phyloP scores from a whole-genome alignment of 2,113 vertebrate species.

The Copsychus sechellarum region DNA sequence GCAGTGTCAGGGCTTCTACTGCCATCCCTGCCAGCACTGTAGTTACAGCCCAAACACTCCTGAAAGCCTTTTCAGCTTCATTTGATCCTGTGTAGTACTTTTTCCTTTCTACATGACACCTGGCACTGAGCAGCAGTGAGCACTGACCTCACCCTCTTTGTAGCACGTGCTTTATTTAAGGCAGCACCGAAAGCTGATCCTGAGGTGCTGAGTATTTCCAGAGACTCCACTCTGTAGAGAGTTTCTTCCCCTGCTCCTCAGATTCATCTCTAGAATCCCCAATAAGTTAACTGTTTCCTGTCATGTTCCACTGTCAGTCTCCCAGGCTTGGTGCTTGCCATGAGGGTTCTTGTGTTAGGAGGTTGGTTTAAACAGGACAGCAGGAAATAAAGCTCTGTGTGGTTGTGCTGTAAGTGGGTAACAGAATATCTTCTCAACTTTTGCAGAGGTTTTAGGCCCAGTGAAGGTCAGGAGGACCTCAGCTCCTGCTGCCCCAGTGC shows the following conservation, averaged over 20 bases:
- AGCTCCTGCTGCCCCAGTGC: neutral
- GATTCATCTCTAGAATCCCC: neutral
- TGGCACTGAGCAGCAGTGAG: neutral
- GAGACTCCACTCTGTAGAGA: neutral
- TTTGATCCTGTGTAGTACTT: neutral
- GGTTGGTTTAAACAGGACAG: neutral
- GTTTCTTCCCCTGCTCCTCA: neutral
- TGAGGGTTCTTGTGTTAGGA: neutral
- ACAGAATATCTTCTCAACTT: neutral
- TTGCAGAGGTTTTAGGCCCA: fast-evolving
- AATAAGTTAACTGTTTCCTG: neutral
- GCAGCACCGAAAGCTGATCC: neutral
- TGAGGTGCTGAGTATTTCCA: neutral
- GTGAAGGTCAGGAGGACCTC: neutral
- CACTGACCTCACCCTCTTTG: neutral
- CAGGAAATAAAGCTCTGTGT: neutral
- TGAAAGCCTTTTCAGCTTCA: neutral
- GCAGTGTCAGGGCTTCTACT: neutral
- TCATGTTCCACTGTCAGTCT: neutral
- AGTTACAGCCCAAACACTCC: neutral
- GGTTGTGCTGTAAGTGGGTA: neutral
- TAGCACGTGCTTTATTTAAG: neutral
- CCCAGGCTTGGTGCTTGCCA: neutral
- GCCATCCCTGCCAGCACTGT: neutral
- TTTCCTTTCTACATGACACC: neutral